Evolutionary conservation across 2,113 vertebrate species (phyloP).

Genomic region (Scomber colias): DNA sequence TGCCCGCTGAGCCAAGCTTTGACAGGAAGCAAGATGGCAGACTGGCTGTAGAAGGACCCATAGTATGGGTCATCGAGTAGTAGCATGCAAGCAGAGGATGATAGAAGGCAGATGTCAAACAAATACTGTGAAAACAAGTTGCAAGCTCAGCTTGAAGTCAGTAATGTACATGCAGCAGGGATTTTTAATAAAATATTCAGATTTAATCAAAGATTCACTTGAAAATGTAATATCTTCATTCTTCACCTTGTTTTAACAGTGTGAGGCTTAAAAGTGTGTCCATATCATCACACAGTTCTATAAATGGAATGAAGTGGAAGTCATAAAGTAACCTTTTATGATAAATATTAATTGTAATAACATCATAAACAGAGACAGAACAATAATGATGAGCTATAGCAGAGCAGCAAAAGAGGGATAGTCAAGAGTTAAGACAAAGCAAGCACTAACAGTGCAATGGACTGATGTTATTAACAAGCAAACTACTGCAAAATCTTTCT

Average conservation of each 20-base stretch:
- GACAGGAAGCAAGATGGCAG: constrained; percentile 58
- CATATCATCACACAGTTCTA: neutral
- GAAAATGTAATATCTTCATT: neutral
- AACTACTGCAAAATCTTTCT: neutral
- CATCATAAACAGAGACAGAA: neutral
- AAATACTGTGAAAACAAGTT: constrained; percentile 51
- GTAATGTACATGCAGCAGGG: neutral
- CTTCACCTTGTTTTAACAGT: neutral
- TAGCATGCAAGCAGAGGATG: constrained; percentile 73
- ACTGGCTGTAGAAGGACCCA: constrained; percentile 53
- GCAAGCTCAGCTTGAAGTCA: constrained; percentile 38
- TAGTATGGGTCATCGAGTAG: constrained; percentile 54
- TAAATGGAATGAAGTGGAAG: neutral
- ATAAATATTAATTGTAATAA: constrained; percentile 10
- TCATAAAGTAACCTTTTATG: neutral
- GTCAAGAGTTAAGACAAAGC: neutral
- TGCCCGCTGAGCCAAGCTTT: constrained; percentile 60
- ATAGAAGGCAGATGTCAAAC: constrained; percentile 55
- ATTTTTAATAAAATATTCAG: neutral
- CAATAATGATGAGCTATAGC: neutral
- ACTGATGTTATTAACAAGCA: neutral
- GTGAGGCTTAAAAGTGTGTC: neutral
- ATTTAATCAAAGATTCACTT: neutral
- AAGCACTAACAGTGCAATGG: neutral
- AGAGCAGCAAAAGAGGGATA: neutral